These are phyloP conservation scores for Turritopsis dohrnii DNA, from an alignment of 30 jellyfish, hydroid and myxozoan genomes.

Conservation along the genomic window DNA sequence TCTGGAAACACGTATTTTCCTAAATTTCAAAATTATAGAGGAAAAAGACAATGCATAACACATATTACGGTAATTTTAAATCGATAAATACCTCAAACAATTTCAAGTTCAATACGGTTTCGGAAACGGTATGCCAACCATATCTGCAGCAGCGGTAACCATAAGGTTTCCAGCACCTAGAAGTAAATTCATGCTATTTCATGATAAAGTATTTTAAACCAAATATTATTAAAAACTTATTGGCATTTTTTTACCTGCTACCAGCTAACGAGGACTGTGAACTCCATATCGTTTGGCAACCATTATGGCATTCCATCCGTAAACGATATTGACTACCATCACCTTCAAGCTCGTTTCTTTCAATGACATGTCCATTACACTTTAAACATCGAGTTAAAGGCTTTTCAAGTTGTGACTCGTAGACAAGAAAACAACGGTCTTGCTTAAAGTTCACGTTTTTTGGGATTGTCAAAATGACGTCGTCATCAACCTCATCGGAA, in stretches of 20 bases:
- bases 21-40: neutral
- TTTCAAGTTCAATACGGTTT: neutral
- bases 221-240: neutral
- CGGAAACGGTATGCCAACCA: conserved; percentile 17
- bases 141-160: conserved; percentile 15
- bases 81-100: neutral
- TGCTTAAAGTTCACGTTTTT: neutral
- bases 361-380: neutral
- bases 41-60: neutral
- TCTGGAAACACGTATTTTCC: conserved; percentile 6
- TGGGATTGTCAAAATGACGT: neutral
- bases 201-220: neutral
- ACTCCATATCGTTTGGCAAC: neutral
- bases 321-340: conserved; percentile 4
- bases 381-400: neutral
- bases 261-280: neutral
- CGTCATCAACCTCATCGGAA: neutral
- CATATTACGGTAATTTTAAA: neutral
- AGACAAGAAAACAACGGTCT: neutral
- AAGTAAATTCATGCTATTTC: neutral
- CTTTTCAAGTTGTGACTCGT: neutral
- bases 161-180: conserved; percentile 1
- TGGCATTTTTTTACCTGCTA: neutral
- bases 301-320: neutral
- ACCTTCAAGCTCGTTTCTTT: neutral